phyloP scores from a whole-genome alignment of 2,797 vertebrate species.

The Otolemur crassicaudatus region DNA sequence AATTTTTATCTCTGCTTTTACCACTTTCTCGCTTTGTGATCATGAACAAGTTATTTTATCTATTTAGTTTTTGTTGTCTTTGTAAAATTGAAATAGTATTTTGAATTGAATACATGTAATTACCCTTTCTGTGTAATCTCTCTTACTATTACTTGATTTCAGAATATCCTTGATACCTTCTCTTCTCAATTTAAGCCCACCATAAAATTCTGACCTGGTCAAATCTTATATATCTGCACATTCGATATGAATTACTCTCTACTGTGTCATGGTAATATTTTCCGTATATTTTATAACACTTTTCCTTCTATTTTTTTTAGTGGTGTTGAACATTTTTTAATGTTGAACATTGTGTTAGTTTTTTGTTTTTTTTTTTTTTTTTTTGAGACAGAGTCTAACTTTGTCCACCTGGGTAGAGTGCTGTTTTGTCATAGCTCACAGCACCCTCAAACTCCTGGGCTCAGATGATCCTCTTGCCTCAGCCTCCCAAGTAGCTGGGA shows the following conservation, averaged over 20 bases:
- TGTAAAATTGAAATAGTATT: not conserved
- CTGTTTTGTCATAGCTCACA: too few species aligned
- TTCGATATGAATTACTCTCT: not conserved
- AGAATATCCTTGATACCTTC: not conserved
- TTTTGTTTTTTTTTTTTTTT: too few species aligned
- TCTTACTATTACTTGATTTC: not conserved
- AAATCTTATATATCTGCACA: not conserved
- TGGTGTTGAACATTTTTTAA: not conserved
- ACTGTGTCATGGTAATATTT: not conserved
- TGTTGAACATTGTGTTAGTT: not conserved
- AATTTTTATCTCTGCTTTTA: not conserved
- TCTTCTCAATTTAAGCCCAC: not conserved
- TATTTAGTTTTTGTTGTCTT: conserved; percentile 5
- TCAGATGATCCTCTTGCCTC: too few species aligned
- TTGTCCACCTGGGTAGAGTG: too few species aligned
- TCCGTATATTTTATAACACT: not conserved
- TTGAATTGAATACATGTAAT: not conserved
- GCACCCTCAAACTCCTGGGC: too few species aligned
- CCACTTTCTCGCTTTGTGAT: not conserved
- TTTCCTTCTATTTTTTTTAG: not conserved
- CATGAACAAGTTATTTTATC: not conserved
- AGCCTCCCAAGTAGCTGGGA: too few species aligned
- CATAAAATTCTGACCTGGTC: not conserved
- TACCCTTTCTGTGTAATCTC: not conserved
- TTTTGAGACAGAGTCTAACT: too few species aligned